These are phyloP conservation scores for Heliconius nattereri DNA, from an alignment of 1,140 invertebrate genomes.

Conservation along the genomic window DNA sequence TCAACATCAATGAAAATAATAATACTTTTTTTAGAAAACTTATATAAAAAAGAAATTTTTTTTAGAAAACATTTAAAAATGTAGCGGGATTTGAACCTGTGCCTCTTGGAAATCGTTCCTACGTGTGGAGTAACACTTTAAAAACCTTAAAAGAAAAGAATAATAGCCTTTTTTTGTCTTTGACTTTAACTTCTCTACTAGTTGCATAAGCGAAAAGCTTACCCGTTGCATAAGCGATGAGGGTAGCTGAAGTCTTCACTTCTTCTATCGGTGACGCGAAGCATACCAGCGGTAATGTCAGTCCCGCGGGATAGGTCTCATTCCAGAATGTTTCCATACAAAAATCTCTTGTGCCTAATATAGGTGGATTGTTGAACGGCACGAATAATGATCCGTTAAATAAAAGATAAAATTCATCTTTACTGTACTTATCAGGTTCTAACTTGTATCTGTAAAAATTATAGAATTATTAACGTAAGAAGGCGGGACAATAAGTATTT, in stretches of 20 bases:
- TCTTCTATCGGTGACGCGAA: conserved; percentile 61
- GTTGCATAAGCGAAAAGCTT: conserved; percentile 16
- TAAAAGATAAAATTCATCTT: conserved; percentile 82
- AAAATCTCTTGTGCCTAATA: conserved; percentile 81
- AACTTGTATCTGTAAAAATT: conserved; percentile 77
- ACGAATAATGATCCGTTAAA: conserved; percentile 83
- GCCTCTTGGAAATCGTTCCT: too few relatives aligned
- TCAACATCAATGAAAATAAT: too few relatives aligned
- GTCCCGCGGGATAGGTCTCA: conserved; percentile 61
- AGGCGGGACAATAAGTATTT: too few relatives aligned
- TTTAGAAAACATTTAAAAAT: too few relatives aligned
- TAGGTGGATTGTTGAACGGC: conserved; percentile 68
- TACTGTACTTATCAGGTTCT: conserved; percentile 72
- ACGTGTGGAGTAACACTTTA: too few relatives aligned
- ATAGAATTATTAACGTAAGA: neutral
- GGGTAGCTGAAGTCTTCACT: conserved; percentile 58
- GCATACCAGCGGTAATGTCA: conserved; percentile 77
- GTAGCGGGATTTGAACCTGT: too few relatives aligned
- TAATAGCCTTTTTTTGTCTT: neutral
- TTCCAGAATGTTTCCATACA: conserved; percentile 81
- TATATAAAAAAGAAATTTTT: too few relatives aligned
- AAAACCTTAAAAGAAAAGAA: too few relatives aligned
- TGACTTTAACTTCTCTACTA: neutral
- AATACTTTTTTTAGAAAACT: too few relatives aligned
- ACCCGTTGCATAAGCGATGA: conserved; percentile 70